Percentiles rank a stretch among this genome's conserved stretches.
phyloP scores from a whole-genome alignment of 2,113 vertebrate genomes.

The Cyprichromis sp. region DNA sequence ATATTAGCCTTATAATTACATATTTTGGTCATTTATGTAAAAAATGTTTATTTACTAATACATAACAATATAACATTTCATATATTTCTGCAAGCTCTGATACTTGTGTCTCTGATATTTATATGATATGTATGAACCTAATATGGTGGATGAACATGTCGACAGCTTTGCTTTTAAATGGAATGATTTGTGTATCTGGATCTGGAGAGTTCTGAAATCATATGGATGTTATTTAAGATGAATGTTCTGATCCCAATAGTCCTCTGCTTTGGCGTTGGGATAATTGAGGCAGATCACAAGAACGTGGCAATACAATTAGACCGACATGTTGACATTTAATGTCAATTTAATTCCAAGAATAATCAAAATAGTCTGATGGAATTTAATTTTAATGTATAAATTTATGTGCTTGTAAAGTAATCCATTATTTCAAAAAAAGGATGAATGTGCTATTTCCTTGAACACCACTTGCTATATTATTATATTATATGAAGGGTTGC shows the following conservation, averaged over 20 bases:
- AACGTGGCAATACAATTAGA: not conserved
- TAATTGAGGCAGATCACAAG: not conserved
- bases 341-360: not conserved
- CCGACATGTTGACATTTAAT: not conserved
- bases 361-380: not conserved
- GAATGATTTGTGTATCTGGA: not conserved
- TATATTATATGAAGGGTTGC: not conserved
- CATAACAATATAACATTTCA: not conserved
- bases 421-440: not conserved
- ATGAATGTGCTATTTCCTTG: not conserved
- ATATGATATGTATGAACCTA: not conserved
- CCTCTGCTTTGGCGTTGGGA: not conserved
- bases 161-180: not conserved
- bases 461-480: not conserved
- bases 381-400: not conserved
- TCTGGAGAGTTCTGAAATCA: not conserved
- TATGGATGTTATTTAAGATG: not conserved
- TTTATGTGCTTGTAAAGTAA: not conserved
- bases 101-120: not conserved
- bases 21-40: not conserved
- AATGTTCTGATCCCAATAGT: not conserved
- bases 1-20: not conserved
- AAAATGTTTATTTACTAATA: not conserved
- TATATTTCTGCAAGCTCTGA: not conserved
- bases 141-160: not conserved